Conservation (phyloP, 2,113 vertebrate species). For the Tachuris rubrigastra region DNA sequence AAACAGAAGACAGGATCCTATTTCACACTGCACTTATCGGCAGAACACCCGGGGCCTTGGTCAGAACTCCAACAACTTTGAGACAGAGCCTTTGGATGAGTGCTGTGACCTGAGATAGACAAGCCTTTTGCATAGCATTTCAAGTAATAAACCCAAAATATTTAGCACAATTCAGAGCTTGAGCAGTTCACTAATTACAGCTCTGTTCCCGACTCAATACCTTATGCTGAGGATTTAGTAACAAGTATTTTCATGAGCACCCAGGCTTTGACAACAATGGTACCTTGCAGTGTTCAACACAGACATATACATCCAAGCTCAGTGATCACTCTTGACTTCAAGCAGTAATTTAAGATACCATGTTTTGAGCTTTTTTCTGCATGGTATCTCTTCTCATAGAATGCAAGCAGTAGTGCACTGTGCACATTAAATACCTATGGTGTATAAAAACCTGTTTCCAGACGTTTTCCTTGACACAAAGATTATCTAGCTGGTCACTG, state of each 20-base stretch:
- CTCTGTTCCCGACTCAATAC: not conserved
- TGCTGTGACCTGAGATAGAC: not conserved
- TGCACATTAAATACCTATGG: not conserved
- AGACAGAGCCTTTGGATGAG: not conserved
- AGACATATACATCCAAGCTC: not conserved
- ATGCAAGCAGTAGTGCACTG: rapidly evolving
- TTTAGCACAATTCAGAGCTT: not conserved
- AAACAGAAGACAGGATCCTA: not conserved
- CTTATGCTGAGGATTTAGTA: not conserved
- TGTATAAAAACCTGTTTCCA: not conserved
- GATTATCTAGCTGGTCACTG: not conserved
- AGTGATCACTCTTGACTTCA: not conserved
- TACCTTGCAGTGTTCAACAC: rapidly evolving
- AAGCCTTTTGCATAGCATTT: not conserved
- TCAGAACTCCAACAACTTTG: not conserved
- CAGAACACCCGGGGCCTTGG: not conserved
- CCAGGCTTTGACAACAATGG: rapidly evolving
- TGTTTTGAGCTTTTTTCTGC: not conserved
- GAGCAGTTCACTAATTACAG: not conserved
- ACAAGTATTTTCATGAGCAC: rapidly evolving
- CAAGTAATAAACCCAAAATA: not conserved
- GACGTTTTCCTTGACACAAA: not conserved
- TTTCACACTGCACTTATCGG: not conserved
- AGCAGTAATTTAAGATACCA: not conserved
- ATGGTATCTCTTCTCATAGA: not conserved